Percentiles rank a stretch among this genome's conserved stretches.
These are phyloP conservation scores for Gopherus flavomarginatus DNA, from an alignment of 2,113 vertebrate genomes.

Conservation along the genomic window DNA sequence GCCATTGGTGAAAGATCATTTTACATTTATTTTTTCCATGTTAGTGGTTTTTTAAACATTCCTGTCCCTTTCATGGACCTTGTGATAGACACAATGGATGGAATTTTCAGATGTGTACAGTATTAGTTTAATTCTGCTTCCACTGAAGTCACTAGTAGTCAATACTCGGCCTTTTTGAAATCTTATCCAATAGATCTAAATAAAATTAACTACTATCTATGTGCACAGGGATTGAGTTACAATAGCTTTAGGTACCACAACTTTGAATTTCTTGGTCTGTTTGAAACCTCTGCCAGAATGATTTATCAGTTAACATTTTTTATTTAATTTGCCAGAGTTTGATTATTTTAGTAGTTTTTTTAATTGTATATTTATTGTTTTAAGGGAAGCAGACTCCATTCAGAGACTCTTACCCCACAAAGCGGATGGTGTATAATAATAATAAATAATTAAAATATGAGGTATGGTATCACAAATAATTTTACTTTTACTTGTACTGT, in stretches of 20 bases:
- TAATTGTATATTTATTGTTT: not conserved
- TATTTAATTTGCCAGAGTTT: not conserved
- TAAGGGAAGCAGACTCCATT: not conserved
- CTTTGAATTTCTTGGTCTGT: not conserved
- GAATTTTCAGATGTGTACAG: not conserved
- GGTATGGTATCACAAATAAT: not conserved
- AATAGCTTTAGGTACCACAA: not conserved
- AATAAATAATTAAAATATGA: not conserved
- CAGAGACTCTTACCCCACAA: not conserved
- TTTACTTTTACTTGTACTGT: not conserved
- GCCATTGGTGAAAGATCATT: not conserved
- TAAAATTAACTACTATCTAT: not conserved
- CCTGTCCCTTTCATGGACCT: not conserved
- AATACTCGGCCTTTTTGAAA: not conserved
- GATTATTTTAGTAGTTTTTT: not conserved
- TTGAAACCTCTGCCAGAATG: not conserved
- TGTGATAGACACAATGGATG: not conserved
- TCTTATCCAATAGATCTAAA: not conserved
- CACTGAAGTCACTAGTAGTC: not conserved
- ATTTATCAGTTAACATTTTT: not conserved
- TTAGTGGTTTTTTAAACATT: not conserved
- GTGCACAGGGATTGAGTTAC: not conserved
- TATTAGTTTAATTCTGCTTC: not conserved
- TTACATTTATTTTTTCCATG: slow-evolving; percentile 8
- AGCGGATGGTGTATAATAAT: not conserved